Conservation (phyloP, 53 echinoderm and acorn worm genomes). For the Patiria pectinifera region DNA sequence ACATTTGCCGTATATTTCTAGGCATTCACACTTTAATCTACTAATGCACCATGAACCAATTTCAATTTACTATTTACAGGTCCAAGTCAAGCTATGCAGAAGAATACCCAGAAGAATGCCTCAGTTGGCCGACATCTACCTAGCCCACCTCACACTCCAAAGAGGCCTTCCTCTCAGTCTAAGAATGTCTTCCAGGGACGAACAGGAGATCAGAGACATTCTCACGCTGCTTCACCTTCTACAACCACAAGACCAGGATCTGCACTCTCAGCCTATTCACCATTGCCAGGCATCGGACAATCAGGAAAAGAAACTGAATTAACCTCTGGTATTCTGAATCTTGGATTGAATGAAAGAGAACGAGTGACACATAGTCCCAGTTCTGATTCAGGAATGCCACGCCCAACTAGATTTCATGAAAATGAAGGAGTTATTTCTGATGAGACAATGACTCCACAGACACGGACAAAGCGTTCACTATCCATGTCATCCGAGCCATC, state of each 20-base stretch:
- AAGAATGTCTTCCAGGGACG: neutral
- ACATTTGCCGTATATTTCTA: neutral
- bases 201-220: neutral
- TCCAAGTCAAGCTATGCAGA: conserved; percentile 19
- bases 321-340: conserved; percentile 7
- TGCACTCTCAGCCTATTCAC: conserved; percentile 51
- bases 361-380: neutral
- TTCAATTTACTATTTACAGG: conserved; percentile 3
- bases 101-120: conserved; percentile 3
- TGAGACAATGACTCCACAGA: neutral
- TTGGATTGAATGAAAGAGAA: conserved; percentile 7
- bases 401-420: neutral
- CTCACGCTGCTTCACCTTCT: neutral
- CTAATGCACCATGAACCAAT: neutral
- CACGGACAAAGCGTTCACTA: conserved; percentile 30
- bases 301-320: neutral
- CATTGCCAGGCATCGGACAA: conserved; percentile 63
- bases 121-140: neutral
- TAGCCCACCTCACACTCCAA: conserved; percentile 31
- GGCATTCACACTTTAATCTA: neutral
- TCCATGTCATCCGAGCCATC: conserved; percentile 24
- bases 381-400: neutral
- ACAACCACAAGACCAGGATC: conserved; percentile 55
- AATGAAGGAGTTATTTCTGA: neutral
- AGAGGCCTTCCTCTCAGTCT: neutral